Conservation (phyloP, 1,140 invertebrate species). For the Microvelia longipes region DNA sequence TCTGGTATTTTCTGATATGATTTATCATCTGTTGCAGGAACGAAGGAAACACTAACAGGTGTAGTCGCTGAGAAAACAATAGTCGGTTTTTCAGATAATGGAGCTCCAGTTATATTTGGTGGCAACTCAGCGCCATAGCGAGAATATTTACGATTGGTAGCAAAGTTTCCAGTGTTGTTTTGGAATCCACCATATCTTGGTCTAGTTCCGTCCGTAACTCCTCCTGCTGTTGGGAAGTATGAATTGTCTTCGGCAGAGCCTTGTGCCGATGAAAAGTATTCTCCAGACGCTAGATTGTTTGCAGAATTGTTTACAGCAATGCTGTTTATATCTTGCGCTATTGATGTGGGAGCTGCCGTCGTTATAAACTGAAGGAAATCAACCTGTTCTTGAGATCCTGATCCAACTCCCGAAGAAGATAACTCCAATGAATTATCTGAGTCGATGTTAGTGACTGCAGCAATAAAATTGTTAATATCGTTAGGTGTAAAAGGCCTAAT, state of each 20-base stretch:
- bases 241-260: constrained; percentile 25
- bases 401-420: not conserved
- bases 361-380: not conserved
- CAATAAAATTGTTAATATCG: constrained; percentile 10
- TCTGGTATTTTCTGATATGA: constrained; percentile 1
- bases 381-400: not conserved
- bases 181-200: constrained; percentile 35
- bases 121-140: constrained; percentile 31
- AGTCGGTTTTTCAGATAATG: constrained; percentile 6
- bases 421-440: constrained; percentile 12
- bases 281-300: not conserved
- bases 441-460: not conserved
- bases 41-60: not conserved
- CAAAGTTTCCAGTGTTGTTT: constrained; percentile 31
- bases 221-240: constrained; percentile 30
- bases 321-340: constrained; percentile 15
- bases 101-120: constrained; percentile 12
- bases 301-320: not conserved
- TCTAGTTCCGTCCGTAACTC: constrained; percentile 26
- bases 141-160: constrained; percentile 20
- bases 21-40: not conserved
- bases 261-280: constrained; percentile 7
- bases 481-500: not conserved
- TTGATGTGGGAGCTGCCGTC: constrained; percentile 9
- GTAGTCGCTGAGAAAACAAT: not conserved